Percentiles rank a stretch among this genome's conserved stretches.
Evolutionary conservation across 2,113 vertebrate species (phyloP).

Genomic region (Pseudopipra pipra): DNA sequence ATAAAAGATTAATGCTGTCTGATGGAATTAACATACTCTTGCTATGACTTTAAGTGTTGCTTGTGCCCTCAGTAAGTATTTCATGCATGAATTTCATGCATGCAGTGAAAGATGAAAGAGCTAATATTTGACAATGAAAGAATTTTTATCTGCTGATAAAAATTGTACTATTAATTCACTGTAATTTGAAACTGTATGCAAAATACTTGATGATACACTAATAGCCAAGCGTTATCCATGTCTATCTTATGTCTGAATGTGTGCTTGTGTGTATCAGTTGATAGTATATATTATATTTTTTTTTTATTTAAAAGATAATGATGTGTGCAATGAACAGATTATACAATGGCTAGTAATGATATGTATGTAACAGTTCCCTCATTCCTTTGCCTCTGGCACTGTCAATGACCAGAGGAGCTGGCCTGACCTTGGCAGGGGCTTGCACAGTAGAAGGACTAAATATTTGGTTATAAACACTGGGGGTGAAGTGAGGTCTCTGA

Average conservation of each 20-base stretch:
- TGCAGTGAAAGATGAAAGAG: not conserved
- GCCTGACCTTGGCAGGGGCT: not conserved
- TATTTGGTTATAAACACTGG: not conserved
- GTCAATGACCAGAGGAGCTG: not conserved
- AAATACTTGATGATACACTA: conserved; percentile 13
- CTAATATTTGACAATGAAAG: conserved; percentile 53
- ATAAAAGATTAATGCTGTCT: conserved; percentile 21
- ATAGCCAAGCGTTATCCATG: not conserved
- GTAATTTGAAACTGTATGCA: conserved; percentile 50
- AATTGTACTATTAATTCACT: conserved; percentile 28
- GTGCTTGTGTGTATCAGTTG: not conserved
- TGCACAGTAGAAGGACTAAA: not conserved
- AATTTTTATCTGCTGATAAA: conserved; percentile 61
- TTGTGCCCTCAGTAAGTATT: not conserved
- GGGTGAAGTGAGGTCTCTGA: not conserved
- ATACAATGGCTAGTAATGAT: not conserved
- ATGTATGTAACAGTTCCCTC: not conserved
- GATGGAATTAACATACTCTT: conserved; percentile 43
- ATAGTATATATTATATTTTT: too few relatives aligned
- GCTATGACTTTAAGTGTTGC: conserved; percentile 5
- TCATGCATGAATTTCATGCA: not conserved
- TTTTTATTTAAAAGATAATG: conserved; percentile 44
- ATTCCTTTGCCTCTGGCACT: not conserved
- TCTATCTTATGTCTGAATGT: not conserved
- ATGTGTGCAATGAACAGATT: conserved; percentile 20